Evolutionary conservation across 2,888 invertebrate genomes (phyloP).

Genomic region (Pyrgus malvae): DNA sequence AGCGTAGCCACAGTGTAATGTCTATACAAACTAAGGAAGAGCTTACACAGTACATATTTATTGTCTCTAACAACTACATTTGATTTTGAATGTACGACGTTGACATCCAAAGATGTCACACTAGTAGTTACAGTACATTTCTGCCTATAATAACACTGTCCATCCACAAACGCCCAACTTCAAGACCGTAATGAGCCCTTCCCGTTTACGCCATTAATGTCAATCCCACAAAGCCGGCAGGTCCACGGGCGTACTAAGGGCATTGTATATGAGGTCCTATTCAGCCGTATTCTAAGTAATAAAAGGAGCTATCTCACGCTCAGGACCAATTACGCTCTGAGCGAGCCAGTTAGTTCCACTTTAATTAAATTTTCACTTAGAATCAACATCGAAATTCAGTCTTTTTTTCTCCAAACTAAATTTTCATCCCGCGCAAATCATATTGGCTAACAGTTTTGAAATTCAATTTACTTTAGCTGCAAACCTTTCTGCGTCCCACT

Average conservation of each 20-base stretch:
- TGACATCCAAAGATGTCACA: too few species aligned
- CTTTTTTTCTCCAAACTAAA: not conserved
- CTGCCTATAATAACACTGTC: too few species aligned
- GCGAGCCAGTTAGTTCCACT: slow-evolving; percentile 1
- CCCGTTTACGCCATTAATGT: not conserved
- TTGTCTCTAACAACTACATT: too few species aligned
- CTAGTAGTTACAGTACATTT: too few species aligned
- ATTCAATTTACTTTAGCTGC: too few species aligned
- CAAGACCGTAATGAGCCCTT: slow-evolving; percentile 7
- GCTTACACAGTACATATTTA: too few species aligned
- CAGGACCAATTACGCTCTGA: slow-evolving; percentile 10
- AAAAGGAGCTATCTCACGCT: slow-evolving; percentile 2
- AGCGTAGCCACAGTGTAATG: too few species aligned
- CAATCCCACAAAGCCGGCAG: not conserved
- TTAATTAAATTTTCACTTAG: not conserved
- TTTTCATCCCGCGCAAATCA: not conserved
- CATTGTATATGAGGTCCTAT: slow-evolving; percentile 5
- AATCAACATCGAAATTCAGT: not conserved
- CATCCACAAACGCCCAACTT: too few species aligned
- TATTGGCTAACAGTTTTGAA: too few species aligned
- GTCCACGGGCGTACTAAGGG: not conserved
- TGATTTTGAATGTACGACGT: too few species aligned
- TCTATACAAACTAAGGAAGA: too few species aligned
- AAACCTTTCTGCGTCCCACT: too few species aligned
- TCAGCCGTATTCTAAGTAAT: slow-evolving; percentile 5